A percentile compares a stretch with the other conserved stretches of the same genome.
Evolutionary conservation across 2,797 vertebrate species (phyloP).

Genomic region (Antrozous pallidus): DNA sequence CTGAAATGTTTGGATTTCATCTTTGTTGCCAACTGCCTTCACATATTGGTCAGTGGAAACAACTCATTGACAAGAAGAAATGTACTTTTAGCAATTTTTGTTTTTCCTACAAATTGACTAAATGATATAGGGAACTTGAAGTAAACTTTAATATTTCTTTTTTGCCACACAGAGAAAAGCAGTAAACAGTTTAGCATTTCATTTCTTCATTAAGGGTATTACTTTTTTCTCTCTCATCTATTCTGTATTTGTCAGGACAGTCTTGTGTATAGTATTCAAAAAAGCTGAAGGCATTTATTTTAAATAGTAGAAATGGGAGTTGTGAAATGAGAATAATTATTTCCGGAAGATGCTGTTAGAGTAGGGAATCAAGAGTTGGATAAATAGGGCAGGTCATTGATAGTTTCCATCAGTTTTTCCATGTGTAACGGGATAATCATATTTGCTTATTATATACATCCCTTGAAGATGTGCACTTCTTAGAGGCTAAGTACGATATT

Average conservation of each 20-base stretch:
- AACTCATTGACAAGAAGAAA: neutral
- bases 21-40: neutral
- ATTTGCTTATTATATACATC: neutral
- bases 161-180: slow-evolving; percentile 10
- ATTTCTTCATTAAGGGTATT: neutral
- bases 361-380: neutral
- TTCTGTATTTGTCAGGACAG: neutral
- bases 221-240: neutral
- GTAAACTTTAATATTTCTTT: neutral
- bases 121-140: neutral
- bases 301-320: neutral
- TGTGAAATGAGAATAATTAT: neutral
- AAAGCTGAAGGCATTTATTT: neutral
- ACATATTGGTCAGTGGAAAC: neutral
- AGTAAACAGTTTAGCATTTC: slow-evolving; percentile 8
- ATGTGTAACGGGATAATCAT: neutral
- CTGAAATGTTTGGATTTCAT: neutral
- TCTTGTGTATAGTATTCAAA: neutral
- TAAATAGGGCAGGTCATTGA: neutral
- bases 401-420: neutral
- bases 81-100: neutral
- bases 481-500: neutral
- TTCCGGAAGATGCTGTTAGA: neutral
- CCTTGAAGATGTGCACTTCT: neutral
- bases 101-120: neutral